Evolutionary conservation across 92 coral and sea anemone species (phyloP).

Genomic region (Muricea muricata): DNA sequence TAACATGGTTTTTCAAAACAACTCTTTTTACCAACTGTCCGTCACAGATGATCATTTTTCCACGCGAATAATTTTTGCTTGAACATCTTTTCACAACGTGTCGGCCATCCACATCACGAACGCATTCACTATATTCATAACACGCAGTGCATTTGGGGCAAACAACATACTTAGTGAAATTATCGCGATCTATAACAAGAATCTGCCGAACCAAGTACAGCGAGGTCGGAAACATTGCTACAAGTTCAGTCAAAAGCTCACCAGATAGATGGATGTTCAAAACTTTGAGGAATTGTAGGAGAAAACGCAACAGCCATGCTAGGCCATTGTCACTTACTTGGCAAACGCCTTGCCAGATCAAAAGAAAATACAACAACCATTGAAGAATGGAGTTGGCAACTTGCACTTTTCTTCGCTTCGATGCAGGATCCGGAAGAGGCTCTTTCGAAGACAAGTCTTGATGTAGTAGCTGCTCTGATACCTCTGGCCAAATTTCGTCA

Average conservation of each 20-base stretch:
- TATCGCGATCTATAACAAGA: slow-evolving; percentile 38
- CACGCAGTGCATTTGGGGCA: slow-evolving; percentile 51
- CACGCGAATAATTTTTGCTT: slow-evolving; percentile 35
- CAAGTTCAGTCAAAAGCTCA: slow-evolving; percentile 29
- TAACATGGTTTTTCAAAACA: slow-evolving; percentile 30
- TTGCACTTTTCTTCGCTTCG: neutral
- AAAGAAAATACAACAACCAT: slow-evolving; percentile 53
- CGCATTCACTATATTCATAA: slow-evolving; percentile 51
- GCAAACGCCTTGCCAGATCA: slow-evolving; percentile 46
- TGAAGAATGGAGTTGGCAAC: slow-evolving; percentile 24
- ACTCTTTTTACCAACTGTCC: slow-evolving; percentile 43
- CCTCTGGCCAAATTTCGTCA: slow-evolving; percentile 64
- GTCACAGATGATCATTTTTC: slow-evolving; percentile 8
- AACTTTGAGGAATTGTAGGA: slow-evolving; percentile 46
- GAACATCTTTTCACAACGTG: slow-evolving; percentile 19
- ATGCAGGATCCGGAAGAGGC: slow-evolving; percentile 62
- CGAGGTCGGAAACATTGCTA: slow-evolving; percentile 32
- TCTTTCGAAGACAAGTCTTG: slow-evolving; percentile 21
- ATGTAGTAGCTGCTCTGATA: slow-evolving; percentile 32
- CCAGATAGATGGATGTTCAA: slow-evolving; percentile 34
- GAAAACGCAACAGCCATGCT: slow-evolving; percentile 52
- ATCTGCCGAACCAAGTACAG: slow-evolving; percentile 48
- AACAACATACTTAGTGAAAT: slow-evolving; percentile 50
- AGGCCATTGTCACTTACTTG: slow-evolving; percentile 60
- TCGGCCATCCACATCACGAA: no score